These are phyloP conservation scores for Ibycter americanus DNA, from an alignment of 2,797 vertebrate genomes.

Conservation along the genomic window DNA sequence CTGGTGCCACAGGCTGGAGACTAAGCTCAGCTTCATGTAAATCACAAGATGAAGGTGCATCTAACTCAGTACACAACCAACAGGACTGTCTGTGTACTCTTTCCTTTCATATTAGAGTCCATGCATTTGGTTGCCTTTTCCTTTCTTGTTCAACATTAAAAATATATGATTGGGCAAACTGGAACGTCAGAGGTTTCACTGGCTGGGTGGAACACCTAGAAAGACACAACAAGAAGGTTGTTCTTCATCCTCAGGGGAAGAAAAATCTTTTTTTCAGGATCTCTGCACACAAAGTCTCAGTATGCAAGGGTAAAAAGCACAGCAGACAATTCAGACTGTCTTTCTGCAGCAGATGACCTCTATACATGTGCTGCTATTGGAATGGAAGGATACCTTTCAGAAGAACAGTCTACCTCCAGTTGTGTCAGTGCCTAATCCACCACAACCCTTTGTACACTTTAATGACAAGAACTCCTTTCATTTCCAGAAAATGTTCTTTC, in stretches of 20 bases:
- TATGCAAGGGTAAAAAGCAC: neutral
- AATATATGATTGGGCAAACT: neutral
- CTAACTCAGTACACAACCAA: neutral
- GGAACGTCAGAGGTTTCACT: neutral
- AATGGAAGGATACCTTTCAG: neutral
- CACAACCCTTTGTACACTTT: neutral
- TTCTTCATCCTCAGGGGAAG: neutral
- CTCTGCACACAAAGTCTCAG: neutral
- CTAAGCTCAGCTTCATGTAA: neutral
- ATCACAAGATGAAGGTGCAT: neutral
- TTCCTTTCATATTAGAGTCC: neutral
- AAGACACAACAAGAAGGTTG: neutral
- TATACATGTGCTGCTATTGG: fast-evolving
- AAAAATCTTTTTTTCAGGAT: neutral
- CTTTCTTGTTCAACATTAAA: neutral
- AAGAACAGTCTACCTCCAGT: neutral
- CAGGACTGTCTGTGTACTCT: fast-evolving
- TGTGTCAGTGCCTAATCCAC: neutral
- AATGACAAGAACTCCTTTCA: neutral
- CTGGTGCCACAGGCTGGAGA: neutral
- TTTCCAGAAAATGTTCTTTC: neutral
- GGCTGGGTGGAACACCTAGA: neutral
- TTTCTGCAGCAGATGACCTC: neutral
- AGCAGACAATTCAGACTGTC: neutral
- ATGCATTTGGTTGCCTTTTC: neutral